Base-by-base conservation (phyloP, 92 coral and sea anemone genomes). In the Umimayanthus chanpuru region DNA sequence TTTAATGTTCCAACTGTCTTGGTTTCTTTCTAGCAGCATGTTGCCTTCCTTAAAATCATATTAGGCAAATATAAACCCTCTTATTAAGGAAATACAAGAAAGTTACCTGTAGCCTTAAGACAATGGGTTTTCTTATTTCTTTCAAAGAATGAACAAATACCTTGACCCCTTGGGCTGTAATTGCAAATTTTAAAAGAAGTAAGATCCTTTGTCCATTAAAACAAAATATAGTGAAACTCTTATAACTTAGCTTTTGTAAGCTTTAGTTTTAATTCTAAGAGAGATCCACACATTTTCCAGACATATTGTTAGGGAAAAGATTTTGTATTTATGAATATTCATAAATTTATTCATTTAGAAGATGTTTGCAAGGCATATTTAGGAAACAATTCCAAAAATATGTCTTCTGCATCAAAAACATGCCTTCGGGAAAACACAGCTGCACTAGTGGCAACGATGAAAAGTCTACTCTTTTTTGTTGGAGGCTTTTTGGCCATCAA, bases 51-150 rank as follows among this genome's bases (percentile, higher is more conserved):
- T 39, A 15, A 11, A 68, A 68, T 81, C 55, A 65, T 38, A 81
- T 81, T 81, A 44, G 47, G 50, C 32, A 21, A 83, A 83, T 39
- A 28, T 83, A 32, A 83, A 71, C 70, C 47, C 68, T 61, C 68
- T 43, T 29, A 55, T 67, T 68, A 40, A 67, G 75, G 74, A 81
- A 81, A 66, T 16, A 25, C 2, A 25, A 67, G 39, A 73, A 68
- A 25, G 87, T 83, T 26, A 43, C 87, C 87, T 83, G 66, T 23
- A 83, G 77, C 47, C 87, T 47, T 68, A 21, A 83, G 50, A 70
- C 28, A 82, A 43, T 30, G 21, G 61, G 18, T 38, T 36, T 66
- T 47, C 25, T 1, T 39, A 23, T 39, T 68, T 70, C 67, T 71
- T 70, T 83, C 4, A 71, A 21, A 23, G 30, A 18, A 29, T 23